A percentile compares a stretch with the other conserved stretches of the same genome.
phyloP scores from a whole-genome alignment of 2,113 vertebrate genomes.

The Bungarus multicinctus region DNA sequence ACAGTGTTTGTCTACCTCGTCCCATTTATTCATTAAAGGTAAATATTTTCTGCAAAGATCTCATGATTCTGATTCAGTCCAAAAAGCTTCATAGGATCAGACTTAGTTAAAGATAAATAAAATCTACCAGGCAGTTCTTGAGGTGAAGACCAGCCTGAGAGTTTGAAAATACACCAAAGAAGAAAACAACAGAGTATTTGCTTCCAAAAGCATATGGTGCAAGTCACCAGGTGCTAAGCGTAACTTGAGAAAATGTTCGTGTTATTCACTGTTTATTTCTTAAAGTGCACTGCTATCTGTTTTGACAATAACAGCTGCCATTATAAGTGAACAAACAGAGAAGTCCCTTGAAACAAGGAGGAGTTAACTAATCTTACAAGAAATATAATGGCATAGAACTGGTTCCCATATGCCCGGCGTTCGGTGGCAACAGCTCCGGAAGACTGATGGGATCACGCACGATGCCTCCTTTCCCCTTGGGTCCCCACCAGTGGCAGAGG shows the following conservation, averaged over 20 bases:
- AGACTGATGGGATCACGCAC: too few species aligned
- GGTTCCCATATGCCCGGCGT: background rate
- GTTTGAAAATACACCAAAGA: background rate
- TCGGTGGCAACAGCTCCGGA: too few species aligned
- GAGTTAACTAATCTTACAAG: background rate
- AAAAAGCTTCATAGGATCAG: background rate
- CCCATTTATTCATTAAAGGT: background rate
- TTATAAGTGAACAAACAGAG: background rate
- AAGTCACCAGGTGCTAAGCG: background rate
- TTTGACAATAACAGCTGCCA: background rate
- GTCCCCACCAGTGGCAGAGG: too few species aligned
- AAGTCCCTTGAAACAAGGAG: background rate
- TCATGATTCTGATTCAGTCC: background rate
- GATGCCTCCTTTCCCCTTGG: too few species aligned
- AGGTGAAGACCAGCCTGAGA: background rate
- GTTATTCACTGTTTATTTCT: background rate
- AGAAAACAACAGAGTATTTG: background rate
- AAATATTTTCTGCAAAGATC: background rate
- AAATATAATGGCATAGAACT: background rate
- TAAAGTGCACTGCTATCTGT: background rate
- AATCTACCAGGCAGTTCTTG: background rate
- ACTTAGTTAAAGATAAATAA: background rate
- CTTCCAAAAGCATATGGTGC: background rate
- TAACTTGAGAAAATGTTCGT: background rate
- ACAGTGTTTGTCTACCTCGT: background rate